phyloP scores from a whole-genome alignment of 2,113 vertebrate genomes.

The Nycticebus coucang region DNA sequence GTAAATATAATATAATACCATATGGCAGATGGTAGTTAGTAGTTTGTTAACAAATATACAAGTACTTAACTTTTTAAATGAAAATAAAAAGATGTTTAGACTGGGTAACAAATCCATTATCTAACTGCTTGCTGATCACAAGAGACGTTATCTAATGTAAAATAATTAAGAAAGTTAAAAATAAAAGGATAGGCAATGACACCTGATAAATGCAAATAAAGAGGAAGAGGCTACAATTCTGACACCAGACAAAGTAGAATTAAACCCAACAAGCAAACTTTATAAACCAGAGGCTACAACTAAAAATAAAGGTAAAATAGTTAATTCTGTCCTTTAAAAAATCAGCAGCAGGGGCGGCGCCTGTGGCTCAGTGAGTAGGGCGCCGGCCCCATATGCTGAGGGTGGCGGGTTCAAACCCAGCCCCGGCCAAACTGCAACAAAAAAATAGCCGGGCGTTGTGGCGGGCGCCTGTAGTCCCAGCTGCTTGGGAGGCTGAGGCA shows the following conservation, averaged over 20 bases:
- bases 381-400: too few relatives aligned
- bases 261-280: not conserved
- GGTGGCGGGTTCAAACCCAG: too few relatives aligned
- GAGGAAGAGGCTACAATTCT: not conserved
- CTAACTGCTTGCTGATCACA: not conserved
- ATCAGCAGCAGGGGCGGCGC: not conserved
- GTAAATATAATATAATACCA: not conserved
- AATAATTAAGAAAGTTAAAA: not conserved
- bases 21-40: not conserved
- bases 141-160: not conserved
- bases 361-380: too few relatives aligned
- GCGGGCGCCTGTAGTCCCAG: too few relatives aligned
- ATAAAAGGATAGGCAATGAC: not conserved
- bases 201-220: not conserved
- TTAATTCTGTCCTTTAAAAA: not conserved
- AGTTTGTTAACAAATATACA: not conserved
- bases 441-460: too few relatives aligned
- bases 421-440: too few relatives aligned
- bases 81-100: not conserved
- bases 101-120: not conserved
- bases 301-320: not conserved
- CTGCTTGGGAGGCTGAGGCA: too few relatives aligned
- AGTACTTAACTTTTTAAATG: not conserved
- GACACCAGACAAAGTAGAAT: not conserved
- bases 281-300: not conserved